A percentile compares a stretch with the other conserved stretches of the same genome.
phyloP scores from a whole-genome alignment of 2,113 vertebrate genomes.

The Neotoma lepida region DNA sequence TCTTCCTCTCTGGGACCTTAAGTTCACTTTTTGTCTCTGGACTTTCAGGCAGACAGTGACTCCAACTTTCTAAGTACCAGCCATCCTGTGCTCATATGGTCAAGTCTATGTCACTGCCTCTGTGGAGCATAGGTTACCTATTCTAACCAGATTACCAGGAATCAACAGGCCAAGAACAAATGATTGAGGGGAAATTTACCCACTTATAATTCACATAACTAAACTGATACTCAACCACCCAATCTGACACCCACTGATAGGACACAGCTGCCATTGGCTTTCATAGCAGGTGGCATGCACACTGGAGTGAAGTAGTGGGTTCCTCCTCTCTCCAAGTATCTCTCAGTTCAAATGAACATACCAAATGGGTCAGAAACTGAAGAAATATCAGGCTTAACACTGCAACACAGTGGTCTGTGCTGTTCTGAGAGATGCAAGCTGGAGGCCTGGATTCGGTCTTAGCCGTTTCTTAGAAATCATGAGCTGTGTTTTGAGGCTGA shows the following conservation, averaged over 20 bases:
- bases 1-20: background rate
- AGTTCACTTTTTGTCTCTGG: background rate
- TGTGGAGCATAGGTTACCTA: background rate
- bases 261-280: background rate
- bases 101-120: background rate
- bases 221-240: background rate
- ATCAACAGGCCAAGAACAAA: background rate
- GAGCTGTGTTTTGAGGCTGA: background rate
- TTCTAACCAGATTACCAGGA: background rate
- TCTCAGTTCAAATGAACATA: background rate
- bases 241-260: background rate
- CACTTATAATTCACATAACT: background rate
- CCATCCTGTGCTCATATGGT: background rate
- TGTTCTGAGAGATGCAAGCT: background rate
- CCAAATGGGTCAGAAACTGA: background rate
- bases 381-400: background rate
- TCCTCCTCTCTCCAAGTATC: background rate
- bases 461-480: background rate
- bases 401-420: background rate
- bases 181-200: background rate
- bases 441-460: background rate
- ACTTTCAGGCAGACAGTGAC: background rate
- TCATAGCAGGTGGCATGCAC: background rate
- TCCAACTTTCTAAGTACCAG: background rate
- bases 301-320: background rate